Conservation (phyloP, 2,797 vertebrate genomes). For the Enteromius treurensis region DNA sequence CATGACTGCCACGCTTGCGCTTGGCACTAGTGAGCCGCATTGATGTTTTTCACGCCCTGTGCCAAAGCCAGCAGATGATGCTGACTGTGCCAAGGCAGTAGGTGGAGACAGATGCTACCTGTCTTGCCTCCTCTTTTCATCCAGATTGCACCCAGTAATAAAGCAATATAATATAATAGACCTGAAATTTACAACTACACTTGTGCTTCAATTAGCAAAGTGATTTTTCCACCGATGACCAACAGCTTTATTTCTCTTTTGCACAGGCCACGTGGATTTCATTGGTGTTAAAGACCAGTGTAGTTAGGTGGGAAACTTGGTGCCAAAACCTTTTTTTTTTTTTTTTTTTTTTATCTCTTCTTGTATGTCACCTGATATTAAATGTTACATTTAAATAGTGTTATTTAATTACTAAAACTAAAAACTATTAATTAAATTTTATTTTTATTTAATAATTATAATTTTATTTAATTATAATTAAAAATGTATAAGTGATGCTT, state of each 20-base stretch:
- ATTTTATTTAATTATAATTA: no score
- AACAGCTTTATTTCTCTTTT: slow-evolving; percentile 54
- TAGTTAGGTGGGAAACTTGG: not conserved
- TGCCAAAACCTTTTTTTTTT: not conserved
- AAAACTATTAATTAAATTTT: no score
- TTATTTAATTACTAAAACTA: no score
- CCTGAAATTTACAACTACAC: slow-evolving; percentile 72
- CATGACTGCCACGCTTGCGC: slow-evolving; percentile 80
- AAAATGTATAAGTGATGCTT: not conserved
- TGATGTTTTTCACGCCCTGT: slow-evolving; percentile 81
- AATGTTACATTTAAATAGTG: not conserved
- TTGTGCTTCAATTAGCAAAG: slow-evolving; percentile 72
- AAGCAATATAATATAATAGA: slow-evolving; percentile 80
- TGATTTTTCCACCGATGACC: slow-evolving; percentile 53
- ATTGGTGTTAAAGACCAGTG: slow-evolving; percentile 15
- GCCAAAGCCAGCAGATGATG: slow-evolving; percentile 83
- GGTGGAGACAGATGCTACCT: slow-evolving; percentile 87
- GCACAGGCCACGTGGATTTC: slow-evolving; percentile 15
- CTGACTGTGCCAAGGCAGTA: slow-evolving; percentile 82
- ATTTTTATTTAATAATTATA: no score
- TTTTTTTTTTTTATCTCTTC: no score
- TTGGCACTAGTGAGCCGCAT: slow-evolving; percentile 82
- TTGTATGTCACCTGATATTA: not conserved
- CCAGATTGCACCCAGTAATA: slow-evolving; percentile 81
- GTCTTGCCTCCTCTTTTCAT: slow-evolving; percentile 75